phyloP scores from a whole-genome alignment of 2,113 vertebrate species.

The Chiloscyllium plagiosum region DNA sequence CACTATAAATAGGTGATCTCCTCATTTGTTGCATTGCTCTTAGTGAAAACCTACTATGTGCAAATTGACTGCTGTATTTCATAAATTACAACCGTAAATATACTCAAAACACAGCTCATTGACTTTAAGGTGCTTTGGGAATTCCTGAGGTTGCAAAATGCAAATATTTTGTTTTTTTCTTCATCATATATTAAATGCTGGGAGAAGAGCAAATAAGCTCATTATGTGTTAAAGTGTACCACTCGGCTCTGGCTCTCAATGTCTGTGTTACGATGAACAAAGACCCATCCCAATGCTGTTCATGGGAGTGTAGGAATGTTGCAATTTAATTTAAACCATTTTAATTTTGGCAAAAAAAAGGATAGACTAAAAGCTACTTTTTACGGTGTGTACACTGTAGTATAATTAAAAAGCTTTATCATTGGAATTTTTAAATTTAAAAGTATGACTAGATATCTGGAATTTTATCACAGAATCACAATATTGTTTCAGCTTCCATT shows the following conservation, averaged over 20 bases:
- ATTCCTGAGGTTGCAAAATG: not conserved
- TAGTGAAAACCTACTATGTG: not conserved
- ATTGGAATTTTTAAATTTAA: not conserved
- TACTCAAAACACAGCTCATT: not conserved
- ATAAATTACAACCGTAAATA: not conserved
- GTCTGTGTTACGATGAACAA: not conserved
- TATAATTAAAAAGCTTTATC: not conserved
- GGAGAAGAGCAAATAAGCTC: not conserved
- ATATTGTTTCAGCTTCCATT: no score
- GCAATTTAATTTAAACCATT: not conserved
- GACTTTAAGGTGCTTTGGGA: not conserved
- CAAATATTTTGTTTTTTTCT: not conserved
- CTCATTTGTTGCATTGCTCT: not conserved
- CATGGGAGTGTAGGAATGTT: not conserved
- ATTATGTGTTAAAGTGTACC: not conserved
- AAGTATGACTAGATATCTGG: not conserved
- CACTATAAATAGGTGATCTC: not conserved
- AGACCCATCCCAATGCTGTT: not conserved
- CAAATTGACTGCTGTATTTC: not conserved
- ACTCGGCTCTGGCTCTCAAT: not conserved
- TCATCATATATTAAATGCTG: not conserved
- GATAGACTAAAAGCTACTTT: not conserved
- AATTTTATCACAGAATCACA: not conserved
- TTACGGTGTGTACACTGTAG: no score
- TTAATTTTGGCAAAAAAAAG: not conserved